Percentiles rank a stretch among this genome's conserved stretches.
These are phyloP conservation scores for Pycnonotus jocosus DNA, from an alignment of 2,113 vertebrate genomes.

Conservation along the genomic window DNA sequence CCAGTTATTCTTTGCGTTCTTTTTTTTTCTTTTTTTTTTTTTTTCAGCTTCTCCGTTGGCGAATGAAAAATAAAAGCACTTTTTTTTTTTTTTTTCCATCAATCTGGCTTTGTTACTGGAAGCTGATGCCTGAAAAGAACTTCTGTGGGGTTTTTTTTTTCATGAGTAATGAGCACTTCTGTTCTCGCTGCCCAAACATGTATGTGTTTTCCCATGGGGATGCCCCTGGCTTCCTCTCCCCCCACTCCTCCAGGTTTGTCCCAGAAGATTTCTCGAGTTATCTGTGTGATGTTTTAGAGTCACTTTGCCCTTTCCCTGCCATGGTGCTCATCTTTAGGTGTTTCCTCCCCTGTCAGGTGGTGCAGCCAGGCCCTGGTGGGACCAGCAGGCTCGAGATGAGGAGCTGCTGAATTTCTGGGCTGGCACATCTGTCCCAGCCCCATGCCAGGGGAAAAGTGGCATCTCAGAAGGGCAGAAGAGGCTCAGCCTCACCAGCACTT, in stretches of 20 bases:
- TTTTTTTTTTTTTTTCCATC: constrained; percentile 48
- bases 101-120: constrained; percentile 56
- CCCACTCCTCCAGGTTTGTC: background rate
- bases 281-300: background rate
- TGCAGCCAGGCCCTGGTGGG: background rate
- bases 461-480: background rate
- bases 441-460: background rate
- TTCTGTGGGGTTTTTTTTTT: constrained; percentile 40
- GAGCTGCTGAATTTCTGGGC: background rate
- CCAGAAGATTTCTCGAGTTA: background rate
- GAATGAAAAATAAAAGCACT: constrained; percentile 61
- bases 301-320: background rate
- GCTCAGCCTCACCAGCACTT: background rate
- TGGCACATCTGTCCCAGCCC: background rate
- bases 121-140: constrained; percentile 62
- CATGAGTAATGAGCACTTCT: constrained; percentile 50
- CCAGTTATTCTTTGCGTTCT: constrained; percentile 1
- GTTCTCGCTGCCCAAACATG: constrained; percentile 21
- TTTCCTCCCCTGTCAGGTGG: background rate
- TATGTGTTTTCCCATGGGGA: constrained; percentile 58
- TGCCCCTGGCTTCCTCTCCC: background rate
- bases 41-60: background rate
- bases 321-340: background rate
- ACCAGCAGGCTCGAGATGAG: background rate
- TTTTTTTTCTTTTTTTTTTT: background rate